Evolutionary conservation across 2,888 invertebrate species (phyloP), one percentile per base, ranked within the genome.

Genomic region (Lottia gigantea): DNA sequence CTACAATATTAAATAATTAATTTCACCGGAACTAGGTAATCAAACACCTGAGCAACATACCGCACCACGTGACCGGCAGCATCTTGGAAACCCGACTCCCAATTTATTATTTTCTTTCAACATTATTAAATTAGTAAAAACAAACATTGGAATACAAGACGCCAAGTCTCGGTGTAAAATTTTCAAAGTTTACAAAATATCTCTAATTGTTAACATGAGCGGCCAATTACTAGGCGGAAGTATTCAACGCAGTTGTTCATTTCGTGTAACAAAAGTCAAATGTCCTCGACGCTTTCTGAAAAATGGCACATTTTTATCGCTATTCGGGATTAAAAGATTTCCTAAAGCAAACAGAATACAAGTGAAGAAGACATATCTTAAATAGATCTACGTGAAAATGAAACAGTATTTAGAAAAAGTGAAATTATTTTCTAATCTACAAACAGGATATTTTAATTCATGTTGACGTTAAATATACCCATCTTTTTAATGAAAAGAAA

Each of bases 201-300:
- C 55, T 55, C 23, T 55, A 55, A 55, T 55, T 55, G 55, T 55
- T 55, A 55, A 55, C 55, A 55, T 55, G 23, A 55, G 55, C 55
- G 55, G 55, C 55, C 55, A 55, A 55, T 55, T 55, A 55, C 19
- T 19, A 19, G 23, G 19, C 55, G 55, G 55, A 55, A 55, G 55
- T 55, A 23, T 55, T 55, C 40, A 15, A 23, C 55, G 55, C 55
- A 55, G 55, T 55, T 55, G 55, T 55, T 55, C 55, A 23, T 55
- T 55, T 23, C 55, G 55, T 55, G 55, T 55, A 55, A 55, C 55
- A 55, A 23, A 55, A 55, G 55, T 55, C 55, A 23, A 55, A 55
- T 55, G 55, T 55, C 55, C 55, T 14, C 55, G 55, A 11, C 19
- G 19, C 4, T 55, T 55, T 55, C 55, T 55, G 19, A 55, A 55